phyloP scores from a whole-genome alignment of 2,888 invertebrate species.

The Ormyrus labotus region DNA sequence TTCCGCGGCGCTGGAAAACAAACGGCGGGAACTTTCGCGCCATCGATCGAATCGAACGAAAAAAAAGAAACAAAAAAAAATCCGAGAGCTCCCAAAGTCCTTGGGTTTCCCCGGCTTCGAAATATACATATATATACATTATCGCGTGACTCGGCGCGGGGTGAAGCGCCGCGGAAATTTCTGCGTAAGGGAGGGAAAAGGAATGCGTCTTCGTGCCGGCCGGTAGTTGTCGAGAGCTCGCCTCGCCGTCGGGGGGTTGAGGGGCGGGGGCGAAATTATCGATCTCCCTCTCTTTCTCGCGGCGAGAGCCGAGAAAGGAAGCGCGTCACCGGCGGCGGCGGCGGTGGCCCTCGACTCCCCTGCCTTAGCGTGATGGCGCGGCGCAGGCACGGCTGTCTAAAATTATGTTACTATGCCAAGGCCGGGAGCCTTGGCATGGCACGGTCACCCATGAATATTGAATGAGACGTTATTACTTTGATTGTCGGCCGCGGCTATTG shows the following conservation, averaged over 20 bases:
- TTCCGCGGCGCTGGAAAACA: too few relatives aligned
- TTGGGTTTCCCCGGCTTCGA: too few relatives aligned
- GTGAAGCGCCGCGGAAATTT: not conserved
- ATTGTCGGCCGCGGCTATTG: conserved; percentile 37
- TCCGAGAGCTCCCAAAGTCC: too few relatives aligned
- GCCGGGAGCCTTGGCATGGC: conserved; percentile 64
- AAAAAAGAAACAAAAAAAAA: too few relatives aligned
- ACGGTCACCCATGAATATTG: conserved; percentile 65
- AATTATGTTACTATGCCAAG: conserved; percentile 70
- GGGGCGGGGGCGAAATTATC: conserved; percentile 34
- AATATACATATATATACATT: too few relatives aligned
- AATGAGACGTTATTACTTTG: conserved; percentile 66
- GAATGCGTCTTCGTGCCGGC: conserved; percentile 29
- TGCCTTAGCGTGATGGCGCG: not conserved
- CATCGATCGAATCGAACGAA: too few relatives aligned
- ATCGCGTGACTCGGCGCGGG: not conserved
- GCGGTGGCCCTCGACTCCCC: not conserved
- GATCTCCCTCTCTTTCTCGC: not conserved
- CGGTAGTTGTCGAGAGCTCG: conserved; percentile 11
- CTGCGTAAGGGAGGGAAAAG: not conserved
- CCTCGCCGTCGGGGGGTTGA: not conserved
- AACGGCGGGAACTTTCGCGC: too few relatives aligned
- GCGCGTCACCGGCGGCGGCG: conserved; percentile 18
- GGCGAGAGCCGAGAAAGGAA: conserved; percentile 3
- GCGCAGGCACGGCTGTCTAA: conserved; percentile 14